Base-by-base conservation (phyloP, 2,888 invertebrate species). In the Mylabris sibirica region DNA sequence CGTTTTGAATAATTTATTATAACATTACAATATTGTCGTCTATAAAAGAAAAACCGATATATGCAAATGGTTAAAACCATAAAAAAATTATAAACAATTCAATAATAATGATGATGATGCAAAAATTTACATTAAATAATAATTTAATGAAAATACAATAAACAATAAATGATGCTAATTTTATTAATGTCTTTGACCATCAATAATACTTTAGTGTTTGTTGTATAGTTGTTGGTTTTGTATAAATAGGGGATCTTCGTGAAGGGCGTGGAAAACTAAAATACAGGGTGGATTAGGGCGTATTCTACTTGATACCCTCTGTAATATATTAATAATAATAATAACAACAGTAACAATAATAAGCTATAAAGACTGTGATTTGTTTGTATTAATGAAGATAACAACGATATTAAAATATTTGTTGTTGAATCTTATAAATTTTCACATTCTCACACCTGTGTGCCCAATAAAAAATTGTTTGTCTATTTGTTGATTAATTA, bases 261-360 rank as follows among this genome's bases (percentile, higher is more conserved):
- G 9, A 60, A 69, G 76, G 73, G 75, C 74, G 75, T 72, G 73
- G 73, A 69, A 59, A 70, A 68, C 64, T 71, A 70, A 75, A 76
- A 72, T 65, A 72, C 72, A 73, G 75, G 76, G 76, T 74, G 75
- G 74, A 73, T 66, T 69, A 69, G 77, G 75, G 77, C 75, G 77
- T 71, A 67, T 65, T 65, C 62, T 60, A 59, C 49, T 60, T 53
- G 53, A 38, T 66, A 66, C 66, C 69, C 65, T 68, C 68, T 68
- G 65, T 65, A 68, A 30, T 30, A 30, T 30, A 30, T 6, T 30
- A 5, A 6, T 30, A 30, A 30, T 30, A 30, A 30, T 1, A 30
- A 65, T 65, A 68, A 68, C 49, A 68, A 65, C 5, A 49, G 20
- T 5, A 17, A 44, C n/a, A 4, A 1, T 6, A 41, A 41, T n/a